Base-by-base conservation (phyloP, 2,888 invertebrate genomes). In the Amblyjoppa proteus region DNA sequence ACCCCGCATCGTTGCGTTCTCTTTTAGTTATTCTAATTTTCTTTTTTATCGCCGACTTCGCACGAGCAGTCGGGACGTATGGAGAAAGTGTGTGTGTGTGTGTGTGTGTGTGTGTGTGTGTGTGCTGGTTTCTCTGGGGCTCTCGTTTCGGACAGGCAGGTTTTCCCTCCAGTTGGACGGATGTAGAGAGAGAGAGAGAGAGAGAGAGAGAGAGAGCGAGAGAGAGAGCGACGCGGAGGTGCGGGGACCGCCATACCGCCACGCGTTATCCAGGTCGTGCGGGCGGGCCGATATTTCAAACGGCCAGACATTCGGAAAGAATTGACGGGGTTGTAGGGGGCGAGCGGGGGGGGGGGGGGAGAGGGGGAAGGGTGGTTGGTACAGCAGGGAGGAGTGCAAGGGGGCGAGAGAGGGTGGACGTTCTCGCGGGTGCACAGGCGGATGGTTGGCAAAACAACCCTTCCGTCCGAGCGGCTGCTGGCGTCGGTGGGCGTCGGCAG, bases 231-330 rank as follows among this genome's bases (percentile, higher is more conserved):
- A n/a, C 41, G 68, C 41, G 13, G 51, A 70, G 49, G 56, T 56
- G 25, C 56, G 4, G 70, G 51, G 28, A 70, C 28, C 31, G 20
- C 45, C 16, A 61, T 61, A 71, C 53, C 81, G 51, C 78, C 34
- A 81, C 81, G 84, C 81, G 85, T 85, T 85, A 85, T 82, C 81
- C 81, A 79, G 83, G 82, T 85, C 80, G 85, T 83, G 81, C 82
- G 82, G 81, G 87, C 89, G 41, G 41, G 41, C 41, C 90, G 90
- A 92, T 92, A 91, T 92, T 91, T 91, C 92, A 92, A 91, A 90
- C 89, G 90, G 88, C 88, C 88, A 91, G 92, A 92, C 90, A 90
- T 92, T 91, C 85, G 89, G 89, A 91, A 91, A 91, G 91, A 92
- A 92, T 91, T 91, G 91, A 91, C 91, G 91, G 89, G 89, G 88